Base-by-base conservation (phyloP, 1,140 invertebrate species). In the Drosophila leontia region DNA sequence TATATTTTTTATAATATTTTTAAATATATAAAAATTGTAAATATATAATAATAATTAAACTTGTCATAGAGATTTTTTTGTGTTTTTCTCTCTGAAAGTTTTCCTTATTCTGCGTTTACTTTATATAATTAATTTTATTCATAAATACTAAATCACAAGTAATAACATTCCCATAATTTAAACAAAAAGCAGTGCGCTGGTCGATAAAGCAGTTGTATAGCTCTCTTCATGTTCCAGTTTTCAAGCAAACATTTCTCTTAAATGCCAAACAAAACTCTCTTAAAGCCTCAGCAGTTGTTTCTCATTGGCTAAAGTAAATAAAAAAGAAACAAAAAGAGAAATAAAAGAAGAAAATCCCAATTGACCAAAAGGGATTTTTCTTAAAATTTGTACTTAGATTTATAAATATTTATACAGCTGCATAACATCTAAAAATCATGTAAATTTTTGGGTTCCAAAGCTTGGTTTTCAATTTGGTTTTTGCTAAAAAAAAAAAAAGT, bases 161-260 rank as follows among this genome's bases (percentile, higher is more conserved):
- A 9, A 41, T 9, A 23, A n/a, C 12, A 13, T 19, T n/a, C 0
- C 8, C 8, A 15, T 5, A n/a, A 26, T 11, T n/a, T 3, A 17
- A 5, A 39, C 9, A 8, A 7, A 13, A 67, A 63, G 59, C 63
- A 48, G 44, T 64, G 15, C 32, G 0, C 0, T 9, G 37, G 37
- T 75, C 72, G 72, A 58, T 75, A 75, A 75, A 45, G 72, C 72
- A 75, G 72, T 75, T 34, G 1, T 4, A 1, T 0, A 7, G 17
- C 12, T 44, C 69, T 68, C 63, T 74, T 71, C 11, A 3, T 11
- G 9, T 13, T 19, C 3, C 3, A 17, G 9, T 41, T 1, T 0
- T 12, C 29, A 17, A 41, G 15, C 60, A 2, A 0, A 1, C 23
- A 0, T 13, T 34, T 29, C 59, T 64, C 68, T 75, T 63, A 60